phyloP scores from a whole-genome alignment of 2,888 invertebrate species.

The Exephanes ischioxanthus region DNA sequence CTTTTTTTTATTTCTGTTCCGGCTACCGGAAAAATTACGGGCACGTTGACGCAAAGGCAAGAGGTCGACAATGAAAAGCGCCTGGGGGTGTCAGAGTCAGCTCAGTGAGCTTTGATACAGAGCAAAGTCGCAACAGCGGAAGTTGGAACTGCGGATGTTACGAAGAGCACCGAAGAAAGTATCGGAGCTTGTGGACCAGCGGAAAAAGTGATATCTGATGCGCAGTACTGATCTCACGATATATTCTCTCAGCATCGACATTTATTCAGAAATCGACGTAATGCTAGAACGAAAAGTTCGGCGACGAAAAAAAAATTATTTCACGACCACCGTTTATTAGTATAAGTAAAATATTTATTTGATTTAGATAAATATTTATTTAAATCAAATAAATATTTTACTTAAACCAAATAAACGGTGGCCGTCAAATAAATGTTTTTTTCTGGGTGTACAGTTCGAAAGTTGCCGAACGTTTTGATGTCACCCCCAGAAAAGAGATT shows the following conservation, averaged over 20 bases:
- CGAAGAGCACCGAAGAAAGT: neutral
- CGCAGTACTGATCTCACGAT: neutral
- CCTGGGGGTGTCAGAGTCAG: neutral
- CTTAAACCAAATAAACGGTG: no score
- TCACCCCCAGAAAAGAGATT: no score
- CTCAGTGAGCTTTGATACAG: neutral
- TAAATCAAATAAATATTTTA: no score
- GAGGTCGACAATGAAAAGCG: conserved; percentile 36
- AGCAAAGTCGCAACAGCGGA: neutral
- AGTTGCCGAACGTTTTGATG: neutral
- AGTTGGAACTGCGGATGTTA: neutral
- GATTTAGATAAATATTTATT: no score
- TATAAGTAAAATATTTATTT: no score
- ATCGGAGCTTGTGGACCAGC: neutral
- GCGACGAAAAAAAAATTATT: no score
- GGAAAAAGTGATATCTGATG: neutral
- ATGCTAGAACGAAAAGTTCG: neutral
- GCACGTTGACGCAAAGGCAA: neutral
- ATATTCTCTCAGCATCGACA: no score
- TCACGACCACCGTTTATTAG: no score
- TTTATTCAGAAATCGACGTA: no score
- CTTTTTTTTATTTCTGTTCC: conserved; percentile 12
- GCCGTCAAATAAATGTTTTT: no score
- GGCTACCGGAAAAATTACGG: neutral
- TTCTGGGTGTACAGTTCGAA: neutral